Base-by-base conservation (phyloP, 2,113 vertebrate species). In the Shinisaurus crocodilurus region DNA sequence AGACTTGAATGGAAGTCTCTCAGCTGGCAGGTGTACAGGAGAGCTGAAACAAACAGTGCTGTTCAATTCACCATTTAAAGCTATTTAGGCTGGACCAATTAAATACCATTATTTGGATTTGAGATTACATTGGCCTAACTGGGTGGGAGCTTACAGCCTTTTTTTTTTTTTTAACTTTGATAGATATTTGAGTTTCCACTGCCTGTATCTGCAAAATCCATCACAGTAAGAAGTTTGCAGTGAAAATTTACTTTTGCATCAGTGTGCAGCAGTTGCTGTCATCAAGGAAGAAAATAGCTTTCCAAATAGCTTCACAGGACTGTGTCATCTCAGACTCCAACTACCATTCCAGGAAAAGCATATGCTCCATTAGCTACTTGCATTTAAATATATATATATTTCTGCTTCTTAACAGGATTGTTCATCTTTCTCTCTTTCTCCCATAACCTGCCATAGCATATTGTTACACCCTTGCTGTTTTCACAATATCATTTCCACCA, bases 1-100 rank as follows among this genome's bases (percentile, higher is more conserved):
- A 76, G 60, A 82, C 45, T 1, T 67, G 29, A 60, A 40, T 43
- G n/a, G 67, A 85, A 54, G 57, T 76, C 32, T 65, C 70, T 85
- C 74, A 63, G 80, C 23, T 43, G 34, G 75, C 80, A 89, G 88
- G 54, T 84, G 76, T 67, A 81, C 57, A 89, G 40, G 20, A 45
- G 37, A 16, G 40, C 70, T 48, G 54, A 89, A 75, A 48, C 67
- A 89, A 80, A 60, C 3, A 72, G 32, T 37, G n/a, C 79, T 60
- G 37, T 70, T 43, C 25, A 32, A n/a, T 43, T 82, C 48, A 8
- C 60, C 34, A 72, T 74, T 32, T 13, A 25, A 75, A 72, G 12
- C 69, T 32, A 12, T 57, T 75, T 32, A 80, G 54, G 29, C 40
- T 45, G 32, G 37, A 48, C 57, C 86, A 88, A 57, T 60, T 82